phyloP scores from a whole-genome alignment of 2,113 vertebrate species.

The Arenaria interpres region DNA sequence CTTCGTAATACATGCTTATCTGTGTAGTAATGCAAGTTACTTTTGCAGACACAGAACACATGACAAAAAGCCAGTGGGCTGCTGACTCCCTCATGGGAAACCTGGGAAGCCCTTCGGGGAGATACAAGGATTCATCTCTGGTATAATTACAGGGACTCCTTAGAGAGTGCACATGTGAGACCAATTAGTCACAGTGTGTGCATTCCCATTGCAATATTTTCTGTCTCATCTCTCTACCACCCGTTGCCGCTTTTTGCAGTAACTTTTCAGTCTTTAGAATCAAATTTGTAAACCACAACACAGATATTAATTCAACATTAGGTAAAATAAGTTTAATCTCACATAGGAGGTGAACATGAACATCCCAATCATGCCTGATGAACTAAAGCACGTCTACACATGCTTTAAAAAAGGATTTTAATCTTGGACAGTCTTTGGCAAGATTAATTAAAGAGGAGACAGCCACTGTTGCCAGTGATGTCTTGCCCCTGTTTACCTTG shows the following conservation, averaged over 20 bases:
- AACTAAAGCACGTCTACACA: neutral
- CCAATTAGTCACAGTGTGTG: neutral
- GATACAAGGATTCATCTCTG: neutral
- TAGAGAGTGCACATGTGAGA: neutral
- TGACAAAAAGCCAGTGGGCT: neutral
- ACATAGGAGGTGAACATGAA: neutral
- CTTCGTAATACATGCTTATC: neutral
- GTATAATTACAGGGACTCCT: neutral
- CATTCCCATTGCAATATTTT: neutral
- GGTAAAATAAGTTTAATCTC: neutral
- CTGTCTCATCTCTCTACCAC: neutral
- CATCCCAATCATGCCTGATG: neutral
- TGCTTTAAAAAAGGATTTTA: neutral
- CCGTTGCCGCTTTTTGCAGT: neutral
- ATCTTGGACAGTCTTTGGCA: neutral
- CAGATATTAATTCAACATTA: neutral
- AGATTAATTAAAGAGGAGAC: neutral
- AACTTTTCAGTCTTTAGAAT: neutral
- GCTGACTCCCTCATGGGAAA: neutral
- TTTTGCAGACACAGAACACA: neutral
- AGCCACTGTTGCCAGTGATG: neutral
- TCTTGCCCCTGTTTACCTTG: neutral
- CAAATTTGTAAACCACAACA: neutral
- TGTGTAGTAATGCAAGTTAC: neutral
- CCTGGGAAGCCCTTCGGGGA: neutral